Evolutionary conservation across 2,797 vertebrate genomes (phyloP), one percentile per base, ranked within the genome.

Genomic region (Tapirus indicus): DNA sequence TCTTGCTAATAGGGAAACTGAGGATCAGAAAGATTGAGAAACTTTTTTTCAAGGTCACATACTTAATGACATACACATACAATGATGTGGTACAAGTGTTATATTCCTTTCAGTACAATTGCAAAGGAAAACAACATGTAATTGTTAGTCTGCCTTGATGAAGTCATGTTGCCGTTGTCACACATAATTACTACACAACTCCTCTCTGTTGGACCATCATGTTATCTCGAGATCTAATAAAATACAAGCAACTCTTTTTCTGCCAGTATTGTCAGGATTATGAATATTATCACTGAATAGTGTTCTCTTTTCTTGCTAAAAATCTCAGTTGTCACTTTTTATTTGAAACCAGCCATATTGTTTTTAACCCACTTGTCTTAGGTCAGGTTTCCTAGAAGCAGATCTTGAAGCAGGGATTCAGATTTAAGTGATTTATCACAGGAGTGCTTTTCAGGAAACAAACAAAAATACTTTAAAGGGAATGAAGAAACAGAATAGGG

Each of bases 151-250:
- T 29, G 32, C 12, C 41, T 91, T 90, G 91, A 6, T 96, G 92
- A 78, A 86, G 66, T 64, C 72, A 85, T 93, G 32, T 96, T 89
- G 77, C 93, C 44, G 0, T 72, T 97, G 91, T 96, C 98, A 64
- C 7, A 41, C 95, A 78, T 98, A 98, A 98, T 98, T 95, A 86
- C 97, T 98, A 90, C 91, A 82, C 93, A 82, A 90, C 54, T 79
- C 87, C 97, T 97, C 97, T 94, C 74, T 97, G 68, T 97, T 97
- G 96, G 97, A 74, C 95, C 98, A 92, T 98, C 95, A 60, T 35
- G 56, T 68, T 95, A 78, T 94, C 95, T 85, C 94, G 94, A 96
- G 87, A 95, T 94, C 78, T 98, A 94, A 97, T 92, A 93, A 98
- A 97, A 95, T 58, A 95, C 25, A 82, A 97, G 38, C 27, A 44